Evolutionary conservation across 2,113 vertebrate species (phyloP).

Genomic region (Pao palembangensis): DNA sequence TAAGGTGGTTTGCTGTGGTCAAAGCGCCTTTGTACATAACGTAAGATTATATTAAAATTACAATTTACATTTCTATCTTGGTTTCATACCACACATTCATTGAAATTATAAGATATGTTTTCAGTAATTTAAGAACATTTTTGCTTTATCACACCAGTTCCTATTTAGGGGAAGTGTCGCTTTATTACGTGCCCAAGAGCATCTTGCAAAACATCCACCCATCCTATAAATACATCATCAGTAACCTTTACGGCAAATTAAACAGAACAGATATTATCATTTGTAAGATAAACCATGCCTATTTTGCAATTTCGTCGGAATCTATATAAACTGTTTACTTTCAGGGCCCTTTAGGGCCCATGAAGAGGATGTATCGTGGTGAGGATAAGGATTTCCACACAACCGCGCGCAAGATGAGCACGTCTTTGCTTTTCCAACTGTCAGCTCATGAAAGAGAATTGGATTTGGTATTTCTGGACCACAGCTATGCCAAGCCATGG

Average conservation of each 20-base stretch:
- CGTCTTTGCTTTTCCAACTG: slow-evolving; percentile 90
- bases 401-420: slow-evolving; percentile 89
- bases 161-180: no score
- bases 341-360: slow-evolving; percentile 37
- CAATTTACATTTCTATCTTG: no score
- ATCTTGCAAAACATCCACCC: no score
- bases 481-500: slow-evolving; percentile 97
- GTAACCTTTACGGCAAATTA: no score
- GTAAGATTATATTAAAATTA: neutral
- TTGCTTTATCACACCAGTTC: no score
- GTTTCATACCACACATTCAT: no score
- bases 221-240: no score
- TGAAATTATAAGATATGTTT: no score
- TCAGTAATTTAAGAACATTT: no score
- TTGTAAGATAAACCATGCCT: neutral
- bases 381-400: slow-evolving; percentile 88
- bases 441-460: slow-evolving; percentile 90
- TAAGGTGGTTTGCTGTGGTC: neutral
- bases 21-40: neutral
- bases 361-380: slow-evolving; percentile 79
- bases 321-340: slow-evolving; percentile 16
- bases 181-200: no score
- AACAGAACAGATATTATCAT: neutral
- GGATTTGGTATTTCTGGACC: slow-evolving; percentile 91
- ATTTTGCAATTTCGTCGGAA: slow-evolving; percentile 17